Conservation (phyloP, 2,797 vertebrate genomes). For the Steatocranus sp. region DNA sequence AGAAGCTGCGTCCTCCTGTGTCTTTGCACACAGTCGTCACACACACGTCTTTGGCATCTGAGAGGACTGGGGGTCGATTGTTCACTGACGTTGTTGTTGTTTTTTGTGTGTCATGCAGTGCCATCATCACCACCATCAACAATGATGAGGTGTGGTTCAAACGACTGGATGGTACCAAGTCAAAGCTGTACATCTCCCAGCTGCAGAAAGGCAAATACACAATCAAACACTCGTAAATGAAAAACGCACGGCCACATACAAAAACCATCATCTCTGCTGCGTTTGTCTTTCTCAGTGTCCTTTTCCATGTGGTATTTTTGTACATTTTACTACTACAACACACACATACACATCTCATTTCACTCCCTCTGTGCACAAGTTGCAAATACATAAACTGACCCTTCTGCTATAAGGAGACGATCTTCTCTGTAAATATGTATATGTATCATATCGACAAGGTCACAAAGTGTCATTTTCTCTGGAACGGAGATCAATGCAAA, state of each 20-base stretch:
- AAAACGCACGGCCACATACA: not conserved
- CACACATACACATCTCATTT: not conserved
- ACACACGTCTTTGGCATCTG: not conserved
- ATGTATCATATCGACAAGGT: slow-evolving; percentile 46
- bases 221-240: slow-evolving; percentile 85
- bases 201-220: slow-evolving; percentile 99
- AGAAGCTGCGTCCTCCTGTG: not conserved
- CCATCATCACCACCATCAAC: slow-evolving; percentile 97
- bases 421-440: slow-evolving; percentile 64
- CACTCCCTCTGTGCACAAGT: not conserved
- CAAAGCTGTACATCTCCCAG: slow-evolving; percentile 98
- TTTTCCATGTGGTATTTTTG: not conserved
- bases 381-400: not conserved
- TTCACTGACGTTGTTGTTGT: not conserved
- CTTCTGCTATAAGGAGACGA: not conserved
- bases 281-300: not conserved
- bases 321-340: not conserved
- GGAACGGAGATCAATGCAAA: slow-evolving; percentile 50
- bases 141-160: slow-evolving; percentile 99
- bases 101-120: slow-evolving; percentile 71
- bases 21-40: not conserved
- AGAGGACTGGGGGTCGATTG: not conserved
- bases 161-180: slow-evolving; percentile 95
- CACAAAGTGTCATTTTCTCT: slow-evolving; percentile 67
- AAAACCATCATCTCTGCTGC: not conserved